A percentile compares a stretch with the other conserved stretches of the same genome.
phyloP scores from a whole-genome alignment of 2,888 invertebrate genomes.

The Diploptera punctata region DNA sequence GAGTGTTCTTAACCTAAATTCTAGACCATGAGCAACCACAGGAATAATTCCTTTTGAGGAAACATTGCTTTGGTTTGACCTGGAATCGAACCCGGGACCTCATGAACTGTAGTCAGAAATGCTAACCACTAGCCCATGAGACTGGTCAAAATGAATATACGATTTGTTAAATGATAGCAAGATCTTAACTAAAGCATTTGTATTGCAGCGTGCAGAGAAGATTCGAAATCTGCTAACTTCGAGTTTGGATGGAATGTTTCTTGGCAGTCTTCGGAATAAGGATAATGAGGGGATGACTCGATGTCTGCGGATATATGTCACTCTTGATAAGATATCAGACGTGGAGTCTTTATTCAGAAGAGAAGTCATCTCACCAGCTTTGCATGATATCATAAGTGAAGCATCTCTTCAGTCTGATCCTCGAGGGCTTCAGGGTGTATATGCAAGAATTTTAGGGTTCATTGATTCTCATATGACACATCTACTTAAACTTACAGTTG shows the following conservation, averaged over 20 bases:
- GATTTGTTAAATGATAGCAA: no score
- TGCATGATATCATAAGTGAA: conserved; percentile 76
- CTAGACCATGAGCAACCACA: no score
- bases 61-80: no score
- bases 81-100: no score
- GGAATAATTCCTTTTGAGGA: no score
- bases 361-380: conserved; percentile 69
- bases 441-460: conserved; percentile 72
- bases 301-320: conserved; percentile 66
- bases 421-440: conserved; percentile 73
- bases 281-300: conserved; percentile 58
- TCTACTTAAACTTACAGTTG: conserved; percentile 52
- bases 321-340: conserved; percentile 70
- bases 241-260: conserved; percentile 53
- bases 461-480: conserved; percentile 70
- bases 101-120: no score
- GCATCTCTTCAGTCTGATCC: conserved; percentile 65
- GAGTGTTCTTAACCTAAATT: no score
- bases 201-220: conserved; percentile 32
- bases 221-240: conserved; percentile 37
- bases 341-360: conserved; percentile 75
- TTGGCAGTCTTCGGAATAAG: conserved; percentile 56
- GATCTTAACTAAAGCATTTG: no score
- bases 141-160: no score
- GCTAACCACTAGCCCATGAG: no score